A percentile compares a stretch with the other conserved stretches of the same genome.
Conservation (phyloP, 2,888 invertebrate genomes). For the Coecobrya sp. region DNA sequence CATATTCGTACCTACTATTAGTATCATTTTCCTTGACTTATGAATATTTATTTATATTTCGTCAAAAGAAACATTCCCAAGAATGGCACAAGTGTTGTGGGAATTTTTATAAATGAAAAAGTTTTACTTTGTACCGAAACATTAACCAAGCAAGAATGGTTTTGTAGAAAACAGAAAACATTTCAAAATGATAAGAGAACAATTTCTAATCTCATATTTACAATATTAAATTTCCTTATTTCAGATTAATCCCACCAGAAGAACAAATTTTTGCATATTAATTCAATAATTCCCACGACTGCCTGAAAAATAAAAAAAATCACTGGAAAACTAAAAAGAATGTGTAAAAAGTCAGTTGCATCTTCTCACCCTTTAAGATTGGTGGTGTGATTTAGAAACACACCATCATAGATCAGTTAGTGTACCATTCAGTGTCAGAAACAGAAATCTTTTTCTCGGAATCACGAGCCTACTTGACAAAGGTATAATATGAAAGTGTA, state of each 20-base stretch:
- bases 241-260: slow-evolving; percentile 25
- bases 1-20: neutral
- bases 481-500: slow-evolving; percentile 23
- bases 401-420: neutral
- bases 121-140: neutral
- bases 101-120: slow-evolving; percentile 1
- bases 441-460: neutral
- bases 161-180: neutral
- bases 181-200: neutral
- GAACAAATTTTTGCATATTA: slow-evolving; percentile 11
- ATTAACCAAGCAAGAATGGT: neutral
- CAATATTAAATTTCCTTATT: slow-evolving; percentile 47
- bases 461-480: slow-evolving; percentile 32
- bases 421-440: slow-evolving; percentile 6
- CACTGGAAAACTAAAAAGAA: neutral
- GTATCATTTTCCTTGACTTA: neutral
- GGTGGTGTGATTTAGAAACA: neutral
- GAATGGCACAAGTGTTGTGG: neutral
- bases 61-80: neutral
- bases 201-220: slow-evolving; percentile 34
- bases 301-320: slow-evolving; percentile 20
- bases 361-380: neutral
- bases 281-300: slow-evolving; percentile 32
- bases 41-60: neutral
- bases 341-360: neutral